phyloP scores from a whole-genome alignment of 1,140 invertebrate species.

The Potamilus streckersoni region DNA sequence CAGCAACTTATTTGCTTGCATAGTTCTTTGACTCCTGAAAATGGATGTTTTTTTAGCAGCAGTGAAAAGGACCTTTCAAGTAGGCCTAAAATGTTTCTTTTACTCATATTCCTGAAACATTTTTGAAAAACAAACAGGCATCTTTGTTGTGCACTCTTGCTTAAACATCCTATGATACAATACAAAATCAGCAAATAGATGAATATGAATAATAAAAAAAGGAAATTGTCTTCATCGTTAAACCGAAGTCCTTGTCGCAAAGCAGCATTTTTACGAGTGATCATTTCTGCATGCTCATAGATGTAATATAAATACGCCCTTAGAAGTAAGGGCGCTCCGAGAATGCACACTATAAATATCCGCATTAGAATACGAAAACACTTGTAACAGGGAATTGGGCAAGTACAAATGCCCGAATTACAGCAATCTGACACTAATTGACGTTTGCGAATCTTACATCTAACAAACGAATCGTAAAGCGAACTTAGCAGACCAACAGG shows the following conservation, averaged over 20 bases:
- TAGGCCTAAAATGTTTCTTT: conserved; percentile 10
- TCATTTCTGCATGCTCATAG: conserved; percentile 19
- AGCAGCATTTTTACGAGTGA: conserved; percentile 5
- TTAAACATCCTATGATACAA: conserved; percentile 4
- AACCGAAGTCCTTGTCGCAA: conserved; percentile 3
- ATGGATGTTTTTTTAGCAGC: conserved; percentile 1
- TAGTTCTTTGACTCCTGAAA: conserved; percentile 16
- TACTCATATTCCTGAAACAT: conserved; percentile 17
- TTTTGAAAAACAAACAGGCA: conserved; percentile 15
- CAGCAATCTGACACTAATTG: conserved; percentile 4
- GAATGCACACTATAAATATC: not conserved
- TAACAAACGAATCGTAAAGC: conserved; percentile 17
- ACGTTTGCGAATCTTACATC: conserved; percentile 19
- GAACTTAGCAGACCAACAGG: conserved; percentile 14
- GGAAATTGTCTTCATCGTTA: conserved; percentile 12
- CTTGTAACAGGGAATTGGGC: conserved; percentile 2
- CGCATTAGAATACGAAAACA: conserved; percentile 9
- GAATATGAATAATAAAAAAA: conserved; percentile 8
- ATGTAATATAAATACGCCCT: conserved; percentile 10
- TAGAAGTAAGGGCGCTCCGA: conserved; percentile 6
- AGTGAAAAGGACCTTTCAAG: conserved; percentile 5
- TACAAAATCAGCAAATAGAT: conserved; percentile 3
- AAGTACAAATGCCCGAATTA: conserved; percentile 1
- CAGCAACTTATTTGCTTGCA: conserved; percentile 11
- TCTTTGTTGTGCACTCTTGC: conserved; percentile 6